These are phyloP conservation scores for Pycnonotus jocosus DNA, from an alignment of 2,113 vertebrate species.

Conservation along the genomic window DNA sequence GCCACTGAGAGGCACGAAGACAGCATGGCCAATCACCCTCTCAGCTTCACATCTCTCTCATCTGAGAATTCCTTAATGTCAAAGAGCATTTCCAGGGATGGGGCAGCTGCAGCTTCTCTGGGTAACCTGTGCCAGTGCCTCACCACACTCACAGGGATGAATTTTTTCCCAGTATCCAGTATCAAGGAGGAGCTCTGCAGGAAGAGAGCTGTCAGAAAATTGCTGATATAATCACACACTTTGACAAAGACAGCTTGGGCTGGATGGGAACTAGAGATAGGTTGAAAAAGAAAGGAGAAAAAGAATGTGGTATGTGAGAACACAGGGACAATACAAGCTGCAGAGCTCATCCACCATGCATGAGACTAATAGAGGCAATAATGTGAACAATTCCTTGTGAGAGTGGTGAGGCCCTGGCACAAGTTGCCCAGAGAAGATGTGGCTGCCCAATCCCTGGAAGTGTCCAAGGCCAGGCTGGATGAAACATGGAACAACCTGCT, in stretches of 20 bases:
- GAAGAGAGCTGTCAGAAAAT: neutral
- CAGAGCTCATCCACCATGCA: neutral
- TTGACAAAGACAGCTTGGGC: neutral
- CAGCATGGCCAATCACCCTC: neutral
- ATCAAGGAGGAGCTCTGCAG: neutral
- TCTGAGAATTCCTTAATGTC: neutral
- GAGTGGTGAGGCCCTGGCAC: neutral
- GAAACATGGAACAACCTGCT: accelerated
- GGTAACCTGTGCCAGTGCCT: neutral
- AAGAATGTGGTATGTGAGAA: neutral
- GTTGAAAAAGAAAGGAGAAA: neutral
- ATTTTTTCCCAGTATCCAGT: neutral
- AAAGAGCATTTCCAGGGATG: neutral
- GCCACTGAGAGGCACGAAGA: neutral
- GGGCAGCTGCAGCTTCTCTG: neutral
- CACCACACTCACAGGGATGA: neutral
- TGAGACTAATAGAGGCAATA: neutral
- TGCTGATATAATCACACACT: neutral
- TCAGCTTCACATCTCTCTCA: neutral
- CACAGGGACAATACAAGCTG: neutral
- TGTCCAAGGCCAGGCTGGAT: accelerated
- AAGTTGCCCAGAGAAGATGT: neutral
- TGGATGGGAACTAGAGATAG: neutral
- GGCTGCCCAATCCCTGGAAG: no score
- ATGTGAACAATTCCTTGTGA: neutral